Evolutionary conservation across 2,888 invertebrate genomes (phyloP).

Genomic region (Nysson spinosus): DNA sequence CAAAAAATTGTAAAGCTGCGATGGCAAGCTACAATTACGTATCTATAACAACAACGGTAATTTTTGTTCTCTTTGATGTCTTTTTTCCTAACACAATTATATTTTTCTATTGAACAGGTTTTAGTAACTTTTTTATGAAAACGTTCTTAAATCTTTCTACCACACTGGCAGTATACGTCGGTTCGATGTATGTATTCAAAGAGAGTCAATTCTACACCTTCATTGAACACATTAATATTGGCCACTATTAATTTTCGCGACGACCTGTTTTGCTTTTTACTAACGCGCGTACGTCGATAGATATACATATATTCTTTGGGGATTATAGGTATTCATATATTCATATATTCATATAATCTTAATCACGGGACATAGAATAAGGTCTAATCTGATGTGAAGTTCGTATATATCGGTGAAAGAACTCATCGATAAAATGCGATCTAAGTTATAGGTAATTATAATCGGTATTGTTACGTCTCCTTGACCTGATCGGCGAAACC

Average conservation of each 20-base stretch:
- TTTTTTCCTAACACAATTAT: constrained; percentile 11
- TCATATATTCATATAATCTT: constrained; percentile 7
- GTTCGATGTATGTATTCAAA: not conserved
- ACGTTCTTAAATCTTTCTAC: not conserved
- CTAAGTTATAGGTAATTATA: no score
- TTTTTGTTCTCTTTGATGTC: not conserved
- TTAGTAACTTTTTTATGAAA: constrained; percentile 8
- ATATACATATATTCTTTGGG: not conserved
- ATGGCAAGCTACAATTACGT: constrained; percentile 10
- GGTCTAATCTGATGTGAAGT: constrained; percentile 9
- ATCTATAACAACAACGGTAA: constrained; percentile 1
- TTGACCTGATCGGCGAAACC: constrained; percentile 81
- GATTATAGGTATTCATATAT: not conserved
- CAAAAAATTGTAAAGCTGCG: constrained; percentile 1
- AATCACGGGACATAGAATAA: not conserved
- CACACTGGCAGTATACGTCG: constrained; percentile 19
- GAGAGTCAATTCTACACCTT: not conserved
- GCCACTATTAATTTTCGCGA: not conserved
- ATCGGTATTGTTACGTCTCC: constrained; percentile 66
- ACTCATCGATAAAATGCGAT: constrained; percentile 12
- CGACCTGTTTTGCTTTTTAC: not conserved
- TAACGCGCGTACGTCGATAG: not conserved
- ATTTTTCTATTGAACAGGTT: constrained; percentile 8
- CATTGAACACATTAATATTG: constrained; percentile 7
- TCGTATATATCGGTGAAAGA: constrained; percentile 11